These are phyloP conservation scores for Ictidomys tridecemlineatus DNA, from an alignment of 2,113 vertebrate genomes.

Conservation along the genomic window DNA sequence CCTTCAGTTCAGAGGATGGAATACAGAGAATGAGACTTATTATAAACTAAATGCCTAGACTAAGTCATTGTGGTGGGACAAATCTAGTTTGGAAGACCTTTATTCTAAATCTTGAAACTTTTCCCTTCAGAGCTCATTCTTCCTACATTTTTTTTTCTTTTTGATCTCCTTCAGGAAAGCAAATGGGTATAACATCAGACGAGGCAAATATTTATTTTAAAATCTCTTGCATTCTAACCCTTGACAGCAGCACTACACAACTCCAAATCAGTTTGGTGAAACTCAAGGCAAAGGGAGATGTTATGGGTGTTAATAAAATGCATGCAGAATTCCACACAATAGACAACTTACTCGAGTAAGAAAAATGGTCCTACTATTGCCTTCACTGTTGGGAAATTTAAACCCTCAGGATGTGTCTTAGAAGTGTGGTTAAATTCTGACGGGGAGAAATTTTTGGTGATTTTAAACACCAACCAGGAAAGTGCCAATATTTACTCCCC, in stretches of 20 bases:
- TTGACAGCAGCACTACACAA: neutral
- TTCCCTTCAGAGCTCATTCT: neutral
- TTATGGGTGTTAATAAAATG: neutral
- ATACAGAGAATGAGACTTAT: neutral
- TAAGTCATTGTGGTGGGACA: neutral
- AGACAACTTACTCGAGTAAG: neutral
- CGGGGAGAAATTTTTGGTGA: neutral
- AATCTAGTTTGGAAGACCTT: neutral
- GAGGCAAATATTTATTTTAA: neutral
- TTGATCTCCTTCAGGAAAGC: neutral
- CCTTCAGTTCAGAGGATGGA: slow-evolving; percentile 6
- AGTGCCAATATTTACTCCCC: neutral
- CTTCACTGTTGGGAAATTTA: neutral
- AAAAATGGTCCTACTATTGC: neutral
- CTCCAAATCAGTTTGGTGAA: neutral
- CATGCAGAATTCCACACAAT: no score
- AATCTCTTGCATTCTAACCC: neutral
- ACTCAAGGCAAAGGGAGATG: neutral
- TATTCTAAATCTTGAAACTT: neutral
- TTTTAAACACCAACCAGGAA: neutral
- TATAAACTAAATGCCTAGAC: neutral
- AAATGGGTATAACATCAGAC: neutral
- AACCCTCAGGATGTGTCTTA: neutral
- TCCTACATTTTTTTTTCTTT: neutral
- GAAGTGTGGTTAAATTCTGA: neutral